Evolutionary conservation across 1,140 invertebrate species (phyloP), one percentile per base, ranked within the genome.

Genomic region (Zaprionus camerounensis): DNA sequence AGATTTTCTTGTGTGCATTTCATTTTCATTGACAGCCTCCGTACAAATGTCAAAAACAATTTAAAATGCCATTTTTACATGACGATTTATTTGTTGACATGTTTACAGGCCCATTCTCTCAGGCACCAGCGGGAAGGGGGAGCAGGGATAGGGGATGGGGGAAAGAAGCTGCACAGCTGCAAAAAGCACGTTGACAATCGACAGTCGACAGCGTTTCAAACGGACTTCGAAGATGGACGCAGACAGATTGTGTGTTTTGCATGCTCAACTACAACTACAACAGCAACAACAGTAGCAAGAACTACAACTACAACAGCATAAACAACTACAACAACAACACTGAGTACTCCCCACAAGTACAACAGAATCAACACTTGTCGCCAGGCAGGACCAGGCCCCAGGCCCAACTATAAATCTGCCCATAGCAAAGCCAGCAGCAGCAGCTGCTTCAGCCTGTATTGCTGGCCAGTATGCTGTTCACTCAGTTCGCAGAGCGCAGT

Each of bases 21-120:
- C 85, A 88, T 88, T 88, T 76, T 88, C 84, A 88, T 88, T 88
- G 84, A 88, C 84, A 88, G 84, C 78, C 84, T 73, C 81, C 70
- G 79, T 79, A 76, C 81, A 82, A 90, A 88, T 76, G 85, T 90
- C 85, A 90, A 69, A 85, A 90, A 85, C 85, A 77, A 90, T 90
- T 90, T 90, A 90, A 91, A 90, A 90, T 90, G 82, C 85, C 82
- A 90, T 90, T 85, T 90, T 90, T 90, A 90, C 85, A 90, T 90
- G 85, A 90, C 86, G 85, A 90, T 90, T 90, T 90, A 90, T 90
- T 90, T 90, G 85, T 90, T 90, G 85, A 90, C 85, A 90, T 81
- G 76, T 88, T 82, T 78, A 78, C 76, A 69, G 65, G 61, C 65
- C 53, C 76, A 64, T 68, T 61, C 65, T 65, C 58, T 22, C 63